phyloP scores from a whole-genome alignment of 92 coral and sea anemone species.

The Montipora capitata region DNA sequence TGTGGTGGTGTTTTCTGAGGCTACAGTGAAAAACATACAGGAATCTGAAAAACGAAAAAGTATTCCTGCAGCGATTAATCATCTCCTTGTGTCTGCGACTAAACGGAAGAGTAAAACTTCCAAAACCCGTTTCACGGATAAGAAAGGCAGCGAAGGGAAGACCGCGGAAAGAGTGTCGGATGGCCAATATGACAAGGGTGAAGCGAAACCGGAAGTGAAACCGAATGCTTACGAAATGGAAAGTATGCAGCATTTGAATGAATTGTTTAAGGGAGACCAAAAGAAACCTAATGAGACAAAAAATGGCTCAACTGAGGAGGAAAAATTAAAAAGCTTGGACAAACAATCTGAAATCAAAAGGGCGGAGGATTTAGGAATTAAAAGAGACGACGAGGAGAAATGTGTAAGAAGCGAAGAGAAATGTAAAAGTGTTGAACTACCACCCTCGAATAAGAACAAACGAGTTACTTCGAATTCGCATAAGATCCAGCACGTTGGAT shows the following conservation, averaged over 20 bases:
- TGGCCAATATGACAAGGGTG: slow-evolving; percentile 26
- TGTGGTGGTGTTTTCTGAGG: slow-evolving; percentile 95
- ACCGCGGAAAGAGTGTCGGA: slow-evolving; percentile 42
- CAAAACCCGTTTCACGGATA: slow-evolving; percentile 64
- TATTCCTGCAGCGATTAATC: slow-evolving; percentile 93
- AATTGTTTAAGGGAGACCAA: slow-evolving; percentile 90
- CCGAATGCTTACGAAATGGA: slow-evolving; percentile 87
- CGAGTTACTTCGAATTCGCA: slow-evolving; percentile 11
- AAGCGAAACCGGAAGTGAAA: slow-evolving; percentile 56
- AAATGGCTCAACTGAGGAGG: slow-evolving; percentile 23
- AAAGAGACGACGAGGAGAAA: not conserved
- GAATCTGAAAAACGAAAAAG: slow-evolving; percentile 87
- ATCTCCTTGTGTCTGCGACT: slow-evolving; percentile 94
- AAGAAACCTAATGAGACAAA: slow-evolving; percentile 52
- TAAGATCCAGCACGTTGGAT: slow-evolving; percentile 86
- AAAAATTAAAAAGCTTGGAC: slow-evolving; percentile 1
- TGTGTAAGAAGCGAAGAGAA: slow-evolving; percentile 3
- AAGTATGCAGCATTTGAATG: slow-evolving; percentile 91
- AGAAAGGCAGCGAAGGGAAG: slow-evolving; percentile 49
- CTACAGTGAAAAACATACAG: slow-evolving; percentile 90
- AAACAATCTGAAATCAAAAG: slow-evolving; percentile 15
- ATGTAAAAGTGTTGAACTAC: not conserved
- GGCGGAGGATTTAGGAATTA: not conserved
- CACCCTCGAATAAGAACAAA: slow-evolving; percentile 23
- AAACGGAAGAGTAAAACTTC: slow-evolving; percentile 70